phyloP scores from a whole-genome alignment of 1,140 invertebrate genomes.

The Cyrtorhinus lividipennis region DNA sequence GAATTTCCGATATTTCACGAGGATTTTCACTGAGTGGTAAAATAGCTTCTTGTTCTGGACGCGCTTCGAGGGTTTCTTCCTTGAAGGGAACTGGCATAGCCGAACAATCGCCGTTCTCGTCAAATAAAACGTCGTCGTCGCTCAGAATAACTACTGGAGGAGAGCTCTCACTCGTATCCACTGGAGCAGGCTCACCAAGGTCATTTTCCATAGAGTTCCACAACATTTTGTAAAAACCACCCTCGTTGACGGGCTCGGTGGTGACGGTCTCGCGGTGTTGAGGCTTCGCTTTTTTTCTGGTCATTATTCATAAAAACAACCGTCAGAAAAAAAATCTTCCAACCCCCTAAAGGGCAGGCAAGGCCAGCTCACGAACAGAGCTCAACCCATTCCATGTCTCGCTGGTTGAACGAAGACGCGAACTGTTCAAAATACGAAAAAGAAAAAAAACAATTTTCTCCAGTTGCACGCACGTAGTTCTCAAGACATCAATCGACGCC shows the following conservation, averaged over 20 bases:
- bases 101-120: no score
- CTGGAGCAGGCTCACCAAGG: no score
- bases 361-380: background rate
- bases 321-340: background rate
- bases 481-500: background rate
- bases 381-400: no score
- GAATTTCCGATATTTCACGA: no score
- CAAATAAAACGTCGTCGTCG: no score
- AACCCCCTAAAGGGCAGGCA: background rate
- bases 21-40: no score
- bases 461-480: background rate
- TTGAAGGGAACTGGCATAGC: no score
- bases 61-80: no score
- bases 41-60: no score
- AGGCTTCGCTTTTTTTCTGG: background rate
- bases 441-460: background rate
- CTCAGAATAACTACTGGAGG: no score
- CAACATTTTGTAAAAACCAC: background rate
- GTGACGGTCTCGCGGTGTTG: background rate
- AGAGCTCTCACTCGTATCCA: no score
- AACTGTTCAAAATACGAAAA: background rate
- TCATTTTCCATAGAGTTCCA: background rate
- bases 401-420: no score
- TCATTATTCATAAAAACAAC: background rate
- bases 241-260: background rate